Evolutionary conservation across 1,140 invertebrate species (phyloP).

Genomic region (Bradysia coprophila): DNA sequence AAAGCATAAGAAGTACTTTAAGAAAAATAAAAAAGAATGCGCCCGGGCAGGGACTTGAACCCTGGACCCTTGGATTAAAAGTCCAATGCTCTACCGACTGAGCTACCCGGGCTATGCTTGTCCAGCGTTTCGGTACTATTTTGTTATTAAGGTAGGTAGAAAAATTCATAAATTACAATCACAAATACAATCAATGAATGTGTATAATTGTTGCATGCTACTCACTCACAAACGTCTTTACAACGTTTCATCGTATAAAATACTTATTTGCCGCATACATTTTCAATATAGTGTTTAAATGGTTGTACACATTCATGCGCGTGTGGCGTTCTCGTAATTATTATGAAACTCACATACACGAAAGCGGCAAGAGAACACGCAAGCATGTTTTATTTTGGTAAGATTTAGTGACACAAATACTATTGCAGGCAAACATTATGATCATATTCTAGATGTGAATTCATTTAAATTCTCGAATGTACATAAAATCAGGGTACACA

Average conservation of each 20-base stretch:
- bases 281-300: too few relatives aligned
- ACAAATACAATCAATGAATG: too few relatives aligned
- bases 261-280: too few relatives aligned
- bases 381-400: background rate
- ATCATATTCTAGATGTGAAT: background rate
- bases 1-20: too few relatives aligned
- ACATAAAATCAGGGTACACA: constrained; percentile 1
- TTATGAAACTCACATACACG: background rate
- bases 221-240: too few relatives aligned
- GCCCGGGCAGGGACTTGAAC: constrained; percentile 65
- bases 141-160: too few relatives aligned
- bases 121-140: too few relatives aligned
- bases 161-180: too few relatives aligned
- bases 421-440: background rate
- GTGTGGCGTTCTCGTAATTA: too few relatives aligned
- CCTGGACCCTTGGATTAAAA: constrained; percentile 62
- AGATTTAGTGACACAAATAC: background rate
- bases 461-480: background rate
- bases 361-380: background rate
- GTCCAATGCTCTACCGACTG: constrained; percentile 62
- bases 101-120: constrained; percentile 58
- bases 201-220: too few relatives aligned
- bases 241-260: too few relatives aligned
- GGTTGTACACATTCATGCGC: too few relatives aligned
- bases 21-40: constrained; percentile 17